phyloP scores from a whole-genome alignment of 2,888 invertebrate species.

The Calliopum simillimum region DNA sequence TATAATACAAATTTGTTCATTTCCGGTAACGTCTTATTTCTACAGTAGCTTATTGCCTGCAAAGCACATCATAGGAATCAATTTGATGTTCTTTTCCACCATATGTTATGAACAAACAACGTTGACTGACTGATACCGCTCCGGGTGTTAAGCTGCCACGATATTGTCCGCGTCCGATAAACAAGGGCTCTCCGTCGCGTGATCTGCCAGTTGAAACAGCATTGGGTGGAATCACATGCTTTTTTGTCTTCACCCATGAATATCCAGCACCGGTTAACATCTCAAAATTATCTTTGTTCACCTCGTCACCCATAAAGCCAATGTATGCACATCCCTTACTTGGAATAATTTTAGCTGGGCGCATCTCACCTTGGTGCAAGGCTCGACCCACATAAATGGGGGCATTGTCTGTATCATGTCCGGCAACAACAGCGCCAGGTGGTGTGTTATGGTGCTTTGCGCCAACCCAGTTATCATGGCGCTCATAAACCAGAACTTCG shows the following conservation, averaged over 20 bases:
- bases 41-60: conserved; percentile 49
- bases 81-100: conserved; percentile 67
- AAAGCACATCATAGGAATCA: conserved; percentile 66
- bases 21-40: no score
- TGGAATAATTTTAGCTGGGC: conserved; percentile 75
- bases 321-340: conserved; percentile 71
- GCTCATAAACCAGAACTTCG: conserved; percentile 64
- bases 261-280: conserved; percentile 70
- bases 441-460: conserved; percentile 62
- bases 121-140: conserved; percentile 69
- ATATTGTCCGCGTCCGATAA: conserved; percentile 70
- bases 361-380: conserved; percentile 71
- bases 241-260: conserved; percentile 68
- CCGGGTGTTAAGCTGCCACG: conserved; percentile 72
- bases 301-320: conserved; percentile 70
- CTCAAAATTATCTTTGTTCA: conserved; percentile 69
- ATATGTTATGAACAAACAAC: conserved; percentile 68
- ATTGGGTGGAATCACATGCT: conserved; percentile 69
- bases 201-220: conserved; percentile 67
- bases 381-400: conserved; percentile 67
- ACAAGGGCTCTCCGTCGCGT: conserved; percentile 69
- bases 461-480: conserved; percentile 57
- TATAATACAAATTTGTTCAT: no score
- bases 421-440: conserved; percentile 62
- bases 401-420: conserved; percentile 63